Percentiles rank a stretch among this genome's conserved stretches.
Conservation (phyloP, 2,797 vertebrate species). For the Oreonectes daqikongensis region DNA sequence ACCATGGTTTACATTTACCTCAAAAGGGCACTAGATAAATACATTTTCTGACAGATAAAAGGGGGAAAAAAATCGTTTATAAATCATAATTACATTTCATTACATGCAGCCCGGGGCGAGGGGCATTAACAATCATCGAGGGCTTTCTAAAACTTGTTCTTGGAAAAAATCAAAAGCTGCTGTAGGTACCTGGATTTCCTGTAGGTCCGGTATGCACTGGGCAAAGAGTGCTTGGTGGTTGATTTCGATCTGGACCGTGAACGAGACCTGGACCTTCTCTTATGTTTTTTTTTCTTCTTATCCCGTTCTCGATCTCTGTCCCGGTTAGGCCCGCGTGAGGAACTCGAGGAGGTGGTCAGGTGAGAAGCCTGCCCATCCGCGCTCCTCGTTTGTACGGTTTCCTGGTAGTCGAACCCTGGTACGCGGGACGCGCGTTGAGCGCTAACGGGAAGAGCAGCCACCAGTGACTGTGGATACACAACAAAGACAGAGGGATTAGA, state of each 20-base stretch:
- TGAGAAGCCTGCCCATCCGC: constrained; percentile 39
- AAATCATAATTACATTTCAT: constrained; percentile 34
- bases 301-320: constrained; percentile 68
- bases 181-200: constrained; percentile 84
- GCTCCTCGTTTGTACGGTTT: constrained; percentile 55
- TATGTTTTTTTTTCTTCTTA: constrained; percentile 94
- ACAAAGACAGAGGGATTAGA: constrained; percentile 33
- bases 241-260: constrained; percentile 81
- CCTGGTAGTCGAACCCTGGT: constrained; percentile 49
- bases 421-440: constrained; percentile 46
- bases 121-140: constrained; percentile 30
- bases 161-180: neutral
- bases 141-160: neutral
- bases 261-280: constrained; percentile 84
- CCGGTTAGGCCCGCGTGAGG: constrained; percentile 52
- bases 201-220: constrained; percentile 89
- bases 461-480: constrained; percentile 60
- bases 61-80: neutral
- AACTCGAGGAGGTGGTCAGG: constrained; percentile 53
- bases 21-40: constrained; percentile 23
- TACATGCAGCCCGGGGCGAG: neutral
- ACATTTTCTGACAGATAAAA: constrained; percentile 15
- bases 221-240: constrained; percentile 89
- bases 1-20: constrained; percentile 11
- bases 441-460: constrained; percentile 41